Conservation (phyloP, 2,888 invertebrate species). For the Melieria omissa region DNA sequence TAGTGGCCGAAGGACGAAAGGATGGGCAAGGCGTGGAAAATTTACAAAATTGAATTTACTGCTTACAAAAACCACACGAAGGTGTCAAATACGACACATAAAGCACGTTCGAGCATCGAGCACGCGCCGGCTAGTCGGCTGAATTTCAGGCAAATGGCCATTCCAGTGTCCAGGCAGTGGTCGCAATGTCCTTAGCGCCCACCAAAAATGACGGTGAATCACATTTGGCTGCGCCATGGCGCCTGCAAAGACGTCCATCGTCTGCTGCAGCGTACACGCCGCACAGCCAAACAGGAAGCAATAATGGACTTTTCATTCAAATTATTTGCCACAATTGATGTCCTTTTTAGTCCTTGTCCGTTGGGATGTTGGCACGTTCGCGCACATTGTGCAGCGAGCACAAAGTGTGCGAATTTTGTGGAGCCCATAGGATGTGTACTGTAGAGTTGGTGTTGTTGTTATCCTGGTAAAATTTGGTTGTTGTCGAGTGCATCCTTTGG, state of each 20-base stretch:
- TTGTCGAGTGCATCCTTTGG: too few relatives aligned
- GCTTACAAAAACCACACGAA: slow-evolving; percentile 40
- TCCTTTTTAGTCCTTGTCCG: not conserved
- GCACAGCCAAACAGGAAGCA: slow-evolving; percentile 53
- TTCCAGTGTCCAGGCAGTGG: slow-evolving; percentile 20
- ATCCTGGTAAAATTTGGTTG: too few relatives aligned
- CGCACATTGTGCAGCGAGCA: too few relatives aligned
- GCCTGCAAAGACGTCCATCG: slow-evolving; percentile 39
- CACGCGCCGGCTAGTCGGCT: too few relatives aligned
- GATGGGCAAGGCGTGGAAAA: slow-evolving; percentile 39
- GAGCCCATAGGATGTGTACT: too few relatives aligned
- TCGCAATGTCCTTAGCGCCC: not conserved
- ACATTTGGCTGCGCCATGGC: slow-evolving; percentile 38
- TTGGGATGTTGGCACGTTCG: not conserved
- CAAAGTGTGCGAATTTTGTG: too few relatives aligned
- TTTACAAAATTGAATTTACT: slow-evolving; percentile 59
- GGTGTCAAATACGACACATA: slow-evolving; percentile 38
- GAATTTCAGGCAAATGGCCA: too few relatives aligned
- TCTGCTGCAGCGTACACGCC: slow-evolving; percentile 23
- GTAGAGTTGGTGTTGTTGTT: too few relatives aligned
- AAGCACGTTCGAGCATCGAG: not conserved
- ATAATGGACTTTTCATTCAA: slow-evolving; percentile 67
- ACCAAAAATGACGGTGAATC: slow-evolving; percentile 48
- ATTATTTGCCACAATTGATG: slow-evolving; percentile 52
- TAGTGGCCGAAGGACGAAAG: not conserved